Percentiles rank a stretch among this genome's conserved stretches.
Conservation (phyloP, 2,888 invertebrate species). For the Leucozona laternaria region DNA sequence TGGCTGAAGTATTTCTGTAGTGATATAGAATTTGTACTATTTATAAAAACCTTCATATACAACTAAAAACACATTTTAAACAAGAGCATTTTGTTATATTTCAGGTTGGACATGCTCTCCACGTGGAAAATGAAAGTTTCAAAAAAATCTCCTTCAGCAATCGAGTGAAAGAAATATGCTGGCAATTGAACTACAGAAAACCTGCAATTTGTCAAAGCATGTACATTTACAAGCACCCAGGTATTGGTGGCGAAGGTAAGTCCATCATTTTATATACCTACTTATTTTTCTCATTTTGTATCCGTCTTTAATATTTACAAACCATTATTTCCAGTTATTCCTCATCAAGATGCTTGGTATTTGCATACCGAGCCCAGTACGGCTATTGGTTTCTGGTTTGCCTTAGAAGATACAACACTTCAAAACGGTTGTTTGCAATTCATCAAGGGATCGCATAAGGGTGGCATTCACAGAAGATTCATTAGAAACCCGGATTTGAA, state of each 20-base stretch:
- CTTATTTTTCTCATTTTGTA: no score
- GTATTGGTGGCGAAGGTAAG: slow-evolving; percentile 93
- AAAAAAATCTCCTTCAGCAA: slow-evolving; percentile 92
- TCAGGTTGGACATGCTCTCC: slow-evolving; percentile 91
- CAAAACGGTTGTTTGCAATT: slow-evolving; percentile 98
- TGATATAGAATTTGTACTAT: no score
- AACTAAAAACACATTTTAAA: no score
- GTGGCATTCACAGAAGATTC: slow-evolving; percentile 89
- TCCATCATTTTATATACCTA: not conserved
- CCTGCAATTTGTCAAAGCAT: slow-evolving; percentile 97
- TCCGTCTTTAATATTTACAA: not conserved
- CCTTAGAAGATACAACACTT: slow-evolving; percentile 95
- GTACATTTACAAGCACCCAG: slow-evolving; percentile 99
- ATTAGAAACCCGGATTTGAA: slow-evolving; percentile 88
- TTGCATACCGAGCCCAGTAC: slow-evolving; percentile 93
- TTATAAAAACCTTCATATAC: no score
- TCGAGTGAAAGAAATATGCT: slow-evolving; percentile 90
- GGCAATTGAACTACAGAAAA: slow-evolving; percentile 89
- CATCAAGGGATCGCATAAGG: slow-evolving; percentile 95
- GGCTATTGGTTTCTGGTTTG: slow-evolving; percentile 97
- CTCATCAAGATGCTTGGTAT: slow-evolving; percentile 95
- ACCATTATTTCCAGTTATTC: slow-evolving; percentile 84
- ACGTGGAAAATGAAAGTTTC: slow-evolving; percentile 85
- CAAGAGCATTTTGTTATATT: no score
- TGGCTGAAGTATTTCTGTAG: no score